A percentile compares a stretch with the other conserved stretches of the same genome.
phyloP scores from a whole-genome alignment of 2,113 vertebrate genomes.

The Grammomys surdaster region DNA sequence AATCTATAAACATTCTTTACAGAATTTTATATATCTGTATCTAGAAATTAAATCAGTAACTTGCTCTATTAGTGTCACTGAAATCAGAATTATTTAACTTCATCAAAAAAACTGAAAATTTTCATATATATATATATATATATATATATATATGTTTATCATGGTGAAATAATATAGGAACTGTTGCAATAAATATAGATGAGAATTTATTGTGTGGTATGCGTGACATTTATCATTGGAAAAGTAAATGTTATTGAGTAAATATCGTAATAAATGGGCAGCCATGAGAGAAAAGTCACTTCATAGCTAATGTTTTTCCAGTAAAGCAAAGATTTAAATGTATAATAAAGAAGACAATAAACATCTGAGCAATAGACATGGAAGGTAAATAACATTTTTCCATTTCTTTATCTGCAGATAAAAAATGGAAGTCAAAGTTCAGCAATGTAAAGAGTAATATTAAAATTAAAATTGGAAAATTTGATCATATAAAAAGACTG shows the following conservation, averaged over 20 bases:
- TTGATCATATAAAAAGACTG: background rate
- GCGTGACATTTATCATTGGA: conserved; percentile 2
- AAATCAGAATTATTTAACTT: background rate
- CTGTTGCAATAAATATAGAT: background rate
- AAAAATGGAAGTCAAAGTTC: background rate
- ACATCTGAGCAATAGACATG: background rate
- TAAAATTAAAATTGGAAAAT: conserved; percentile 1
- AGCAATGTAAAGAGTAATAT: background rate
- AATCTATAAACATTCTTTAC: background rate
- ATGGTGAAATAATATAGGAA: background rate
- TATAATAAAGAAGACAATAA: conserved; percentile 34
- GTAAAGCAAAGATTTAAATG: conserved; percentile 32
- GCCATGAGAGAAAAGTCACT: background rate
- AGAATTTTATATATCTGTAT: background rate
- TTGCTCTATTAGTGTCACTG: background rate
- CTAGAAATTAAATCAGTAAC: background rate
- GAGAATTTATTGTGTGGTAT: conserved; percentile 9
- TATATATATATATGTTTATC: background rate
- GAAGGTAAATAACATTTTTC: background rate
- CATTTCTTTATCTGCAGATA: conserved; percentile 27
- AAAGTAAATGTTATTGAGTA: conserved; percentile 48
- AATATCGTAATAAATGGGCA: background rate
- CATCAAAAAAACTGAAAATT: background rate
- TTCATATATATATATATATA: too few species aligned
- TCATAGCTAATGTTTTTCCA: background rate